phyloP scores from a whole-genome alignment of 2,888 invertebrate genomes.

The Tetramorium bicarinatum region DNA sequence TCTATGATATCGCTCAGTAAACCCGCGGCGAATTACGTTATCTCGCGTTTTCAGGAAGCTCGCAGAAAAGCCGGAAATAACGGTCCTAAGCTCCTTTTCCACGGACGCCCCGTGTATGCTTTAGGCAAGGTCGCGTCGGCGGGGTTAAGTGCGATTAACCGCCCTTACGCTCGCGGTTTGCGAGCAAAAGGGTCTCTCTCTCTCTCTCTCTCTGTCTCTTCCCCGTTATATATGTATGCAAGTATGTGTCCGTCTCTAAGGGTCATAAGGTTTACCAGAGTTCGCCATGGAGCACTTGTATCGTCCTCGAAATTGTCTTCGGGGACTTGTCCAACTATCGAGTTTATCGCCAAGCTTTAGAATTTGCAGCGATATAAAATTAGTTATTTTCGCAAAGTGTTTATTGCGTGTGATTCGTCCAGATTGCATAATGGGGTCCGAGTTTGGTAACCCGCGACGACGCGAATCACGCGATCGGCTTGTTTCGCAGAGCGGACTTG shows the following conservation, averaged over 20 bases:
- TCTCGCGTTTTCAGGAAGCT: conserved; percentile 49
- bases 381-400: background rate
- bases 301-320: conserved; percentile 70
- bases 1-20: conserved; percentile 17
- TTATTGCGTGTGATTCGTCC: background rate
- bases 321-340: conserved; percentile 73
- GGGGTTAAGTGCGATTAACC: conserved; percentile 78
- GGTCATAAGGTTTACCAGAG: conserved; percentile 67
- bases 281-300: conserved; percentile 67
- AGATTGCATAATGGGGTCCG: background rate
- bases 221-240: background rate
- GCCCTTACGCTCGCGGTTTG: conserved; percentile 73
- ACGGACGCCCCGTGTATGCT: conserved; percentile 42
- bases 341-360: background rate
- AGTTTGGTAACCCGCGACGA: conserved; percentile 5
- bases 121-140: conserved; percentile 53
- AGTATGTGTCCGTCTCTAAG: conserved; percentile 1
- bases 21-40: conserved; percentile 44
- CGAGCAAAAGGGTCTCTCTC: conserved; percentile 15
- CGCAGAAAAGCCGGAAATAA: conserved; percentile 51
- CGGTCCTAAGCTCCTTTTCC: conserved; percentile 43
- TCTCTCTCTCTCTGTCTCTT: conserved; percentile 4
- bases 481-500: background rate
- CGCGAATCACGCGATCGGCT: conserved; percentile 34
- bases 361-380: background rate